These are phyloP conservation scores for Nycteola revayana DNA, from an alignment of 2,888 invertebrate species.

Conservation along the genomic window DNA sequence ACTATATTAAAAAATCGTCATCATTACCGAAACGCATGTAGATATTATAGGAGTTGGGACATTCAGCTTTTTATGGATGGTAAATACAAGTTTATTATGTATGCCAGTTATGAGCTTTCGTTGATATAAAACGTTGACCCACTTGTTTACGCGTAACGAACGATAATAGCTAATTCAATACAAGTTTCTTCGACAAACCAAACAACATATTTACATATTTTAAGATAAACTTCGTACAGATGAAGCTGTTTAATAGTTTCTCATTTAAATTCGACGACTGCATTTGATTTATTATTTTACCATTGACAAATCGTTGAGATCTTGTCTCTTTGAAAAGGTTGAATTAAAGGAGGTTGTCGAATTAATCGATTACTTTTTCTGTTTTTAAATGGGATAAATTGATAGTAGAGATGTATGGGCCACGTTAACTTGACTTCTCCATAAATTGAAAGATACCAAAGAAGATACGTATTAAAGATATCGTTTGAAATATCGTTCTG, in stretches of 20 bases:
- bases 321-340: slow-evolving; percentile 27
- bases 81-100: too few species aligned
- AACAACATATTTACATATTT: slow-evolving; percentile 28
- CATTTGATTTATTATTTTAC: slow-evolving; percentile 34
- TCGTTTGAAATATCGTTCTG: not conserved
- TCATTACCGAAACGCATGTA: too few species aligned
- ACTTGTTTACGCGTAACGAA: slow-evolving; percentile 15
- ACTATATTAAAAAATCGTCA: too few species aligned
- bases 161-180: slow-evolving; percentile 22
- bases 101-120: not conserved
- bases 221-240: slow-evolving; percentile 27
- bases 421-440: slow-evolving; percentile 9
- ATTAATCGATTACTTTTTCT: slow-evolving; percentile 27
- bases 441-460: slow-evolving; percentile 14
- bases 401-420: slow-evolving; percentile 26
- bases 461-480: slow-evolving; percentile 14
- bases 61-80: too few species aligned
- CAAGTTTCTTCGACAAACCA: slow-evolving; percentile 6
- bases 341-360: slow-evolving; percentile 14
- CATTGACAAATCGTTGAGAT: slow-evolving; percentile 36
- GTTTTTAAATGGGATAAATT: slow-evolving; percentile 15
- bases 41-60: too few species aligned
- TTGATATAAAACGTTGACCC: slow-evolving; percentile 7
- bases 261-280: slow-evolving; percentile 33
- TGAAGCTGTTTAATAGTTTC: slow-evolving; percentile 27